Conservation (phyloP, 2,888 invertebrate species). For the Nephrotoma guestfalica region DNA sequence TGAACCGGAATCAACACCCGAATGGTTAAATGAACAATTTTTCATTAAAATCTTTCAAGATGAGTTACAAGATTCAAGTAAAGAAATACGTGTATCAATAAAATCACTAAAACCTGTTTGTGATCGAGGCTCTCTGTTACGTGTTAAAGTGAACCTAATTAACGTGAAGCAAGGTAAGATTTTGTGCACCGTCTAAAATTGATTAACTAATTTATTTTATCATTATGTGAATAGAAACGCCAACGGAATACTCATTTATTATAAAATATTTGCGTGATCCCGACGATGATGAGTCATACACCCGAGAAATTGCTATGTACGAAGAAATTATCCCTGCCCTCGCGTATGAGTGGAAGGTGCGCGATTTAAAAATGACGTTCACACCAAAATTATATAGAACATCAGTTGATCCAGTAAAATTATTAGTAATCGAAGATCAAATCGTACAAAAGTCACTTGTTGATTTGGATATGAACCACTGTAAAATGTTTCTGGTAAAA, state of each 20-base stretch:
- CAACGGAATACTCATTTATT: neutral
- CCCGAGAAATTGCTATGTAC: neutral
- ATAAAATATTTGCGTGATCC: neutral
- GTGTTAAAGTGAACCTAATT: neutral
- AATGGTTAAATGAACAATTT: neutral
- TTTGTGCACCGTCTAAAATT: neutral
- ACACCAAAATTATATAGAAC: neutral
- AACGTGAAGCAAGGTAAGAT: neutral
- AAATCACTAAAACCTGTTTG: neutral
- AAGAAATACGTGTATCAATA: neutral
- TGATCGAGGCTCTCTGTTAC: neutral
- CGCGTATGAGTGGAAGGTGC: neutral
- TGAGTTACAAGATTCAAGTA: neutral
- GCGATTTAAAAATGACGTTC: neutral
- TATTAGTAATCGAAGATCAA: neutral
- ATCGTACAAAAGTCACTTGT: neutral
- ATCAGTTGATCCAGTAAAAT: neutral
- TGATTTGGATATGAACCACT: neutral
- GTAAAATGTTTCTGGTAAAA: neutral
- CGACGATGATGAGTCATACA: neutral
- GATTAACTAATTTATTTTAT: neutral
- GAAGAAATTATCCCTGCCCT: neutral
- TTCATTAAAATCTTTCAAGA: neutral
- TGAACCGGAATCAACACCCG: neutral
- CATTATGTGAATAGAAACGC: neutral